Base-by-base conservation (phyloP, 2,113 vertebrate genomes). In the Dolichallabes microphthalmus region DNA sequence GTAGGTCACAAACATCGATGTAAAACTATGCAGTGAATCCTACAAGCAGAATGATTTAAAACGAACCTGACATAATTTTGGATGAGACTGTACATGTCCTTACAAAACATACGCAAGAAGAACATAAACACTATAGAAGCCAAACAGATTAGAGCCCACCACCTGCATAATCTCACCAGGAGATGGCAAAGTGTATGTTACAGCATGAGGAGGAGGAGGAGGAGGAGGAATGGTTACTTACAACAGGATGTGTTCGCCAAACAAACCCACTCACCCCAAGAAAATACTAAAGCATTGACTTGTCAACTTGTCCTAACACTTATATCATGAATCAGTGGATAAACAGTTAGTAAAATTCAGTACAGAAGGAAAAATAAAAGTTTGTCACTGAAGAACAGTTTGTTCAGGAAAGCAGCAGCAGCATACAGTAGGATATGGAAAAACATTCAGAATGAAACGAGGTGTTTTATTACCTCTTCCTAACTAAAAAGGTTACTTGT, bases 161-260 rank as follows among this genome's bases (percentile, higher is more conserved):
- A 90, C 89, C 90, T 90, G 90, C 66, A 84, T 57, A 75, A 80
- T 74, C 88, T 88, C 87, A 83, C 75, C 39, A 50, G 63, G 76
- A 68, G 73, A 82, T 85, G 86, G 80, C 60, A 63, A 68, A 87
- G 60, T 83, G 75, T 87, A 87, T 84, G 83, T 87, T 82, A 82
- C 76, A 66, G 68, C 78, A 74, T 32, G n/a, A 60, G 74, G 66
- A 82, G 77, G 64, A 81, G 64, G 73, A 45, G 45, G n/a, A 60
- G 74, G 66, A 82, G 77, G 71, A 81, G 69, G 68, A 84, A 63
- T 74, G 66, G 86, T 88, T 87, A 88, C 86, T 85, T 88, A 89
- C 82, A 89, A 89, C 90, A 91, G 90, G 90, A 91, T 81, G 83
- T 77, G 83, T 61, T 55, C 75, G 74, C 82, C 83, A 87, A 89